These are phyloP conservation scores for Pantherophis guttatus DNA, from an alignment of 2,113 vertebrate genomes.

Conservation along the genomic window DNA sequence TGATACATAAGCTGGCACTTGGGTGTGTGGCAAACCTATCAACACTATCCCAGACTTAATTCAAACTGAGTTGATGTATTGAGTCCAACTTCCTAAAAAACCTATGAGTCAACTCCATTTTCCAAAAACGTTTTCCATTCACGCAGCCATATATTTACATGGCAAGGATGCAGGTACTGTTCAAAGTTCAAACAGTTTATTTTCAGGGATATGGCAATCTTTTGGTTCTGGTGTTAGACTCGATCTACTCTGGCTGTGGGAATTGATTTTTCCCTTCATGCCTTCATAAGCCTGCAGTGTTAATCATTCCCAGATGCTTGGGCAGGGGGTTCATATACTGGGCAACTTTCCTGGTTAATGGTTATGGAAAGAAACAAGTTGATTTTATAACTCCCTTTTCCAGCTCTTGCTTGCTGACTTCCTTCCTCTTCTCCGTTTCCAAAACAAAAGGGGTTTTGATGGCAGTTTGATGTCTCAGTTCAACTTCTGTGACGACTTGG, in stretches of 20 bases:
- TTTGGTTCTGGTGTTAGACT: constrained; percentile 26
- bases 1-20: background rate
- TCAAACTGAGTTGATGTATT: background rate
- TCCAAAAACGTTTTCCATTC: background rate
- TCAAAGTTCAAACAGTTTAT: background rate
- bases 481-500: constrained; percentile 46
- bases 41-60: background rate
- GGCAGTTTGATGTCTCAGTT: background rate
- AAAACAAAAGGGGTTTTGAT: constrained; percentile 54
- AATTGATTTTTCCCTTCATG: constrained; percentile 19
- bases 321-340: background rate
- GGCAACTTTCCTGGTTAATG: constrained; percentile 23
- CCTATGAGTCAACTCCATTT: background rate
- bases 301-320: constrained; percentile 32
- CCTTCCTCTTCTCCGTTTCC: constrained; percentile 61
- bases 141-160: background rate
- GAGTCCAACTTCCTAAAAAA: background rate
- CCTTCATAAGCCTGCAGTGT: constrained; percentile 45
- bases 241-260: background rate
- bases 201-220: background rate
- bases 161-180: background rate
- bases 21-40: constrained; percentile 13
- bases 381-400: constrained; percentile 12
- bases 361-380: constrained; percentile 34
- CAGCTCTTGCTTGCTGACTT: background rate